Conservation (phyloP, 1,140 invertebrate genomes). For the Aphelinus atriplicis region DNA sequence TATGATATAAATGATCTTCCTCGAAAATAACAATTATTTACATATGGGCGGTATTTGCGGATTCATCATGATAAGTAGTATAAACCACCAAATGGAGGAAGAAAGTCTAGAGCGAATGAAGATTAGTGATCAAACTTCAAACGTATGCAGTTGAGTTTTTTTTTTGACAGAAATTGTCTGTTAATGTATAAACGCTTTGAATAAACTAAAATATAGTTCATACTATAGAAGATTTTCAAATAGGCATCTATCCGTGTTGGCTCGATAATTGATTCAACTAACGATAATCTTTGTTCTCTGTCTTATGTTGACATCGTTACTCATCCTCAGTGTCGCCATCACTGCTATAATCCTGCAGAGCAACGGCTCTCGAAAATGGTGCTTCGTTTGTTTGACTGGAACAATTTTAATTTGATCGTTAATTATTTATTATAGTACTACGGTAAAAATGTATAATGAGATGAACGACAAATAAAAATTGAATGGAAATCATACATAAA, state of each 20-base stretch:
- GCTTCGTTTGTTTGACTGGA: constrained; percentile 82
- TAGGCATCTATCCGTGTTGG: constrained; percentile 30
- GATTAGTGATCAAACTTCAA: no score
- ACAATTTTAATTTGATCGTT: constrained; percentile 49
- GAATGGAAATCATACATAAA: no score
- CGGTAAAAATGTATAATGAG: no score
- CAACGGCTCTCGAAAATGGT: constrained; percentile 75
- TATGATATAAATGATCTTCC: no score
- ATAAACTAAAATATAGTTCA: not conserved
- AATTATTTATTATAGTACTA: not conserved
- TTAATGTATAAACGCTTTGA: not conserved
- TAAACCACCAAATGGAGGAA: no score
- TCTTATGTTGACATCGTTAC: constrained; percentile 60
- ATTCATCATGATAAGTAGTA: no score
- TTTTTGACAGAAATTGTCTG: no score
- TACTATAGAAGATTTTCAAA: constrained; percentile 17
- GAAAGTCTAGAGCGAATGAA: no score
- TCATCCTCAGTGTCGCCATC: constrained; percentile 91
- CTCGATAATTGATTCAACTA: constrained; percentile 20
- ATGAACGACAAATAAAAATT: no score
- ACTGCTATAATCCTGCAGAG: constrained; percentile 82
- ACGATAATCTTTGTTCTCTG: constrained; percentile 3
- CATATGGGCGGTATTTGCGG: no score
- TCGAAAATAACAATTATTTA: no score
- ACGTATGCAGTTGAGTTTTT: no score